Percentiles rank a stretch among this genome's conserved stretches.
Evolutionary conservation across 2,797 vertebrate species (phyloP).

Genomic region (Pseudochirops corinnae): DNA sequence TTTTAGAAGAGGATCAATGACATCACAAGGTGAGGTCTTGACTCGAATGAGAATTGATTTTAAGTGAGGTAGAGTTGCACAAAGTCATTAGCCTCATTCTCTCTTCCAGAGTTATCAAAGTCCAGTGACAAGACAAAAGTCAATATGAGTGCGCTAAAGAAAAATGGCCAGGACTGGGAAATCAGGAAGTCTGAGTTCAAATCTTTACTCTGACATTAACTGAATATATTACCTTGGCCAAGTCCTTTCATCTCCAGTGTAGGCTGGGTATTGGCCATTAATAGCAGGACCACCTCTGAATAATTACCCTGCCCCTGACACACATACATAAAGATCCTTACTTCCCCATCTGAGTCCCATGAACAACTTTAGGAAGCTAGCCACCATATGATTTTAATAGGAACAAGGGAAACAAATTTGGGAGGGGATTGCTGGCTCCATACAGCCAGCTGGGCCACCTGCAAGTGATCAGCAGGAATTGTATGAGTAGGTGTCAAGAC

Average conservation of each 20-base stretch:
- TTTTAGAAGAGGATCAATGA: neutral
- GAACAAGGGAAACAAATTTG: constrained; percentile 75
- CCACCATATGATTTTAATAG: constrained; percentile 83
- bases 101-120: neutral
- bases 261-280: neutral
- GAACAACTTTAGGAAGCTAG: constrained; percentile 79
- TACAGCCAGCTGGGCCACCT: constrained; percentile 68
- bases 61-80: neutral
- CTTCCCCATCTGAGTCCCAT: constrained; percentile 36
- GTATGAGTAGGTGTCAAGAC: constrained; percentile 77
- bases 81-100: neutral
- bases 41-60: neutral
- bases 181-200: neutral
- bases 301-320: neutral
- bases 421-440: constrained; percentile 76
- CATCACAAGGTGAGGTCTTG: neutral
- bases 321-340: neutral
- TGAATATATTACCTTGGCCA: neutral
- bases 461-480: constrained; percentile 77
- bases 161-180: neutral
- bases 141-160: neutral
- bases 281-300: neutral
- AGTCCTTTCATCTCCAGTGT: neutral
- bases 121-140: neutral
- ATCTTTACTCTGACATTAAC: neutral